Evolutionary conservation across 2,888 invertebrate species (phyloP).

Genomic region (Norana najaformis): DNA sequence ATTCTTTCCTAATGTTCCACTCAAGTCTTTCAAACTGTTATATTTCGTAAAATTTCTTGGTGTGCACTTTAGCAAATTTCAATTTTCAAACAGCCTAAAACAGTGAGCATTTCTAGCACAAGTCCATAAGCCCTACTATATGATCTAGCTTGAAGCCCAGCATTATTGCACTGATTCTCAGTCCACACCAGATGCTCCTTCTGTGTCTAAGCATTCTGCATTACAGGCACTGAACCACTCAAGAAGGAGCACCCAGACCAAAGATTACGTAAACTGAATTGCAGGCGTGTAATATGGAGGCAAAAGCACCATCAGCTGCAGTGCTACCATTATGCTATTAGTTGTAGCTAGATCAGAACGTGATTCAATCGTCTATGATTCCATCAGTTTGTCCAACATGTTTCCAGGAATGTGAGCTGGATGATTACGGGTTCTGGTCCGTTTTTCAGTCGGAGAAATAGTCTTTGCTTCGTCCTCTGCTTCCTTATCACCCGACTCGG

Average conservation of each 20-base stretch:
- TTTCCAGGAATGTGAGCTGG: not conserved
- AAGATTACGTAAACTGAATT: not conserved
- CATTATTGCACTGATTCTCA: not conserved
- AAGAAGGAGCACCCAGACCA: not conserved
- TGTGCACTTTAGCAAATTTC: not conserved
- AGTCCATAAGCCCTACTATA: not conserved
- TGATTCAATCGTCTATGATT: not conserved
- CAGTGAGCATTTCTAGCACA: not conserved
- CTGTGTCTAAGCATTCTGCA: too few relatives aligned
- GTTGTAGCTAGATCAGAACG: not conserved
- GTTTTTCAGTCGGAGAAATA: not conserved
- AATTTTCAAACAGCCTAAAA: not conserved
- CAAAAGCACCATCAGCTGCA: not conserved
- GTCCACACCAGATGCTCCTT: too few relatives aligned
- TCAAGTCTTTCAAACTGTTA: not conserved
- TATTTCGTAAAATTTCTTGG: not conserved
- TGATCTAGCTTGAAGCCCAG: not conserved
- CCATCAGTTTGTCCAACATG: conserved; percentile 22
- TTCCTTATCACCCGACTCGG: not conserved
- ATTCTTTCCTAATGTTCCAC: not conserved
- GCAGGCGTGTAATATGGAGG: not conserved
- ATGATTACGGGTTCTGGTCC: not conserved
- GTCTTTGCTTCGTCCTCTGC: not conserved
- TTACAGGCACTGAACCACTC: not conserved
- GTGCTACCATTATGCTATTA: not conserved